Evolutionary conservation across 2,888 invertebrate species (phyloP), one percentile per base, ranked within the genome.

Genomic region (Unio delphinus): DNA sequence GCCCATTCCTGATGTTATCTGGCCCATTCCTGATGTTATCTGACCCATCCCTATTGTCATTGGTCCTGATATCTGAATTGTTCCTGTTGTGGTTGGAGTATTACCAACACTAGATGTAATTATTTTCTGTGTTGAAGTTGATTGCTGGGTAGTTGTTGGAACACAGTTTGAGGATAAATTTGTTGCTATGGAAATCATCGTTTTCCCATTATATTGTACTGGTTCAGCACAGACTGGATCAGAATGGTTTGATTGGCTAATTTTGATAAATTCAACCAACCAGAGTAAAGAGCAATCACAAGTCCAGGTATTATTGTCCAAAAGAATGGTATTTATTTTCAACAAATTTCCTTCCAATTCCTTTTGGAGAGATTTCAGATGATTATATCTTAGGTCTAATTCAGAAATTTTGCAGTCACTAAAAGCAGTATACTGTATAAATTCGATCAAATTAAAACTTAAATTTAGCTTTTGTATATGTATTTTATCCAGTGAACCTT

Each of bases 241-340:
- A 6, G 60, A 59, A 30, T 67, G 67, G 45, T 20, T 56, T 11
- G 30, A 23, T 59, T 17, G 61, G 54, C n/a, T 61, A n/a, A 45
- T 71, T 54, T 64, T 67, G 23, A 65, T 76, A 66, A 72, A 73
- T 3, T 67, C 66, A 6, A 77, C 73, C 69, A 85, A 64, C 85
- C 85, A 84, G 61, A 80, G 70, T 26, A 78, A 69, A 55, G 68
- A 66, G 71, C 85, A 85, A 74, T 81, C 79, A 75, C 85, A 85
- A 60, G 59, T 55, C 82, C 82, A 83, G 28, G 74, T 76, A 67
- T 80, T 80, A 34, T 78, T 74, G 56, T 67, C 70, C 58, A 75
- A 61, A 66, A 72, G 57, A 15, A 80, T 26, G 15, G 61, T 34
- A 54, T 74, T 66, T 55, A 75, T 72, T 65, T 72, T 67, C 65